Conservation (phyloP, 2,888 invertebrate genomes). For the Leptinotarsa juncta region DNA sequence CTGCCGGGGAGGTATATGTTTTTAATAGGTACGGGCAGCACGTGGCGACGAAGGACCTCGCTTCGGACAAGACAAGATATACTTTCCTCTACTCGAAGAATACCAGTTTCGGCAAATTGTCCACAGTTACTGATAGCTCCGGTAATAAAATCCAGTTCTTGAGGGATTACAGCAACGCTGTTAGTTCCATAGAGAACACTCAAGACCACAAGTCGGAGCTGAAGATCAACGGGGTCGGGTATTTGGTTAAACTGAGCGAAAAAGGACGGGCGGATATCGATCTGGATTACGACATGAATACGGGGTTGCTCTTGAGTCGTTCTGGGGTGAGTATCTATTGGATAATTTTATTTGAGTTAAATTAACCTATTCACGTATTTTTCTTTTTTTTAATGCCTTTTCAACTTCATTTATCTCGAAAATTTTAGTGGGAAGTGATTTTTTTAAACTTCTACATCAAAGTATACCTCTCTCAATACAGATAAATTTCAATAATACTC, state of each 20-base stretch:
- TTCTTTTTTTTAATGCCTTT: no score
- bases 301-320: conserved; percentile 86
- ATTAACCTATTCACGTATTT: no score
- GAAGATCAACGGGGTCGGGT: conserved; percentile 92
- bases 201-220: conserved; percentile 93
- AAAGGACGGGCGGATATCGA: conserved; percentile 91
- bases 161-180: conserved; percentile 91
- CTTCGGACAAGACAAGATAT: conserved; percentile 94
- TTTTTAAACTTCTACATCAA: no score
- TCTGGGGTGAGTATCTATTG: conserved; percentile 74
- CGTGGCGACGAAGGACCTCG: conserved; percentile 91
- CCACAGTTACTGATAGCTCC: conserved; percentile 93
- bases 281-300: conserved; percentile 90
- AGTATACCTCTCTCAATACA: no score
- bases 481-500: no score
- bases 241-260: conserved; percentile 87
- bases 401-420: no score
- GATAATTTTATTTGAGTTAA: neutral
- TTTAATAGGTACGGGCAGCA: conserved; percentile 89
- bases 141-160: conserved; percentile 93
- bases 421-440: no score
- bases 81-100: conserved; percentile 97
- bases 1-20: conserved; percentile 79
- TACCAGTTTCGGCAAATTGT: conserved; percentile 93
- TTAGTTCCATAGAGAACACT: conserved; percentile 93